Conservation (phyloP, 1,140 invertebrate genomes). For the Dryas iulia region DNA sequence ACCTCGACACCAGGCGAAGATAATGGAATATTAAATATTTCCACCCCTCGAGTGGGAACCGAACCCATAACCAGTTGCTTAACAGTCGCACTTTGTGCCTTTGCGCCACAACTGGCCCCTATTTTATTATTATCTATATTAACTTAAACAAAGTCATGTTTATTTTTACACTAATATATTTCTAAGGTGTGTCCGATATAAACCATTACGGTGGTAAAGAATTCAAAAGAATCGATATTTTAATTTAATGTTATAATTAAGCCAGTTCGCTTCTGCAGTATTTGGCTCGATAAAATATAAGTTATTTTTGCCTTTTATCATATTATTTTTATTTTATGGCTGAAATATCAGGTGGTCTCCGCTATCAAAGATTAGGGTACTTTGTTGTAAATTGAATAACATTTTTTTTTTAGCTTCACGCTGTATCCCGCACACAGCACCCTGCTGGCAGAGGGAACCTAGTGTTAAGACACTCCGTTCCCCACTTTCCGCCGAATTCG, state of each 20-base stretch:
- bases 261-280: constrained; percentile 28
- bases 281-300: constrained; percentile 23
- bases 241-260: constrained; percentile 39
- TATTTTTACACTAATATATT: neutral
- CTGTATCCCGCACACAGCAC: no score
- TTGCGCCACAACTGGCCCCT: no score
- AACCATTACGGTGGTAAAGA: neutral
- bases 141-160: no score
- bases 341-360: constrained; percentile 36
- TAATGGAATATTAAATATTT: no score
- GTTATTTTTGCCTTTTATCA: constrained; percentile 25
- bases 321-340: constrained; percentile 33
- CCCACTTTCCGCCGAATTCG: no score
- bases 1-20: no score
- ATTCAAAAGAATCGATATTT: constrained; percentile 18
- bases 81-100: no score
- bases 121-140: no score
- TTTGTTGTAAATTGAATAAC: constrained; percentile 4
- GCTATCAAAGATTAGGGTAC: constrained; percentile 34
- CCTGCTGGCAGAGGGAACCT: no score
- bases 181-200: neutral
- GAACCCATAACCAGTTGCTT: no score
- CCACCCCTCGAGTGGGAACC: no score
- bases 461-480: no score
- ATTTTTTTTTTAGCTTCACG: neutral